phyloP scores from a whole-genome alignment of 2,888 invertebrate species.

The Eilema griseolum region DNA sequence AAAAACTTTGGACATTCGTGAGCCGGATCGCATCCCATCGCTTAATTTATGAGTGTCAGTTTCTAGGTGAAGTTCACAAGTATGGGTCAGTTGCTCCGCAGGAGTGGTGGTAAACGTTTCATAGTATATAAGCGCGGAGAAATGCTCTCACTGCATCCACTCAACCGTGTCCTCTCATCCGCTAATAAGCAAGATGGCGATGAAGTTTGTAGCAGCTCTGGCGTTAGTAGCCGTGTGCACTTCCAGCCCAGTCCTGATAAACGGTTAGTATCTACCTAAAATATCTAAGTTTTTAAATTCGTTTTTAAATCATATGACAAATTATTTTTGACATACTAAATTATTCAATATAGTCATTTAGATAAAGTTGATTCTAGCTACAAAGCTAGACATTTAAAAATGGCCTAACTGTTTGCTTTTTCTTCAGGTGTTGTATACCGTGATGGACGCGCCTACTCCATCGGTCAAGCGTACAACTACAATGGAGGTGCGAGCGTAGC shows the following conservation, averaged over 20 bases:
- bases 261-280: conserved; percentile 66
- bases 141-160: conserved; percentile 84
- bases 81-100: conserved; percentile 66
- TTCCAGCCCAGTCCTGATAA: conserved; percentile 71
- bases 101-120: conserved; percentile 63
- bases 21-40: conserved; percentile 67
- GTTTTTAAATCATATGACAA: neutral
- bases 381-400: neutral
- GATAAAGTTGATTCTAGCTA: neutral
- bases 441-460: conserved; percentile 71
- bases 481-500: conserved; percentile 64
- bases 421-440: conserved; percentile 68
- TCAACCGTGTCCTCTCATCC: conserved; percentile 68
- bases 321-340: neutral
- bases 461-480: conserved; percentile 67
- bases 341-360: neutral
- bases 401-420: conserved; percentile 17
- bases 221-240: conserved; percentile 73
- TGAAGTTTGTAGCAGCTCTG: conserved; percentile 72
- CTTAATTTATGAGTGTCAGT: conserved; percentile 75
- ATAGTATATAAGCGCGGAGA: conserved; percentile 81
- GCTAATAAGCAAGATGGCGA: conserved; percentile 70
- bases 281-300: neutral
- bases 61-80: conserved; percentile 80
- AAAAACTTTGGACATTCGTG: conserved; percentile 39